These are phyloP conservation scores for Petromus typicus DNA, from an alignment of 2,113 vertebrate species.

Conservation along the genomic window DNA sequence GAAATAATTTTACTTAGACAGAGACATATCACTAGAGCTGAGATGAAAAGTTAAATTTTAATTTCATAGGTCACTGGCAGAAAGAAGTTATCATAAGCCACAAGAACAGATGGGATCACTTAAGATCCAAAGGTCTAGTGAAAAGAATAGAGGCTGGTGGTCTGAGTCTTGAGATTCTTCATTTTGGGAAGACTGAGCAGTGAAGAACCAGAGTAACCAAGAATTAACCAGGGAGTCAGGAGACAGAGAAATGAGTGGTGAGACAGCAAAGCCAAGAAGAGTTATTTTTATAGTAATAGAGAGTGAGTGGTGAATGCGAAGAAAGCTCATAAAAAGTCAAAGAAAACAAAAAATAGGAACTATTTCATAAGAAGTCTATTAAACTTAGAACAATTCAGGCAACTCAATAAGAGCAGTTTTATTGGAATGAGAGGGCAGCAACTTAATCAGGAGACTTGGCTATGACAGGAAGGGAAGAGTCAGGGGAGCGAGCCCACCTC, in stretches of 20 bases:
- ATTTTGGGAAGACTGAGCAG: background rate
- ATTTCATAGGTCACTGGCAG: background rate
- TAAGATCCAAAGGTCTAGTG: background rate
- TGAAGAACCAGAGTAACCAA: background rate
- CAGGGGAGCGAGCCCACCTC: background rate
- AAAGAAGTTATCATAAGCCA: background rate
- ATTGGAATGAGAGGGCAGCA: background rate
- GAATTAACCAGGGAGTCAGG: background rate
- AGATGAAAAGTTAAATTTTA: constrained; percentile 11
- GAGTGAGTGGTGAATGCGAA: background rate
- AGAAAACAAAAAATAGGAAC: background rate
- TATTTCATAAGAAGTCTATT: too few species aligned
- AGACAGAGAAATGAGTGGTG: background rate
- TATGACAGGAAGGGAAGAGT: background rate
- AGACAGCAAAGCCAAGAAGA: background rate
- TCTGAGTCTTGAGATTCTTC: background rate
- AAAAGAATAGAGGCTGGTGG: background rate
- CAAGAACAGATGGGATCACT: background rate
- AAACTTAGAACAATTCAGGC: background rate
- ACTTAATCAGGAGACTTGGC: background rate
- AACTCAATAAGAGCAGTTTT: background rate
- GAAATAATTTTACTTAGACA: background rate
- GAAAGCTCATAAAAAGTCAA: constrained; percentile 34
- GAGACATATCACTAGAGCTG: background rate
- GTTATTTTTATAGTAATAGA: background rate